Evolutionary conservation across 2,888 invertebrate species (phyloP).

Genomic region (Antheraea assamensis): DNA sequence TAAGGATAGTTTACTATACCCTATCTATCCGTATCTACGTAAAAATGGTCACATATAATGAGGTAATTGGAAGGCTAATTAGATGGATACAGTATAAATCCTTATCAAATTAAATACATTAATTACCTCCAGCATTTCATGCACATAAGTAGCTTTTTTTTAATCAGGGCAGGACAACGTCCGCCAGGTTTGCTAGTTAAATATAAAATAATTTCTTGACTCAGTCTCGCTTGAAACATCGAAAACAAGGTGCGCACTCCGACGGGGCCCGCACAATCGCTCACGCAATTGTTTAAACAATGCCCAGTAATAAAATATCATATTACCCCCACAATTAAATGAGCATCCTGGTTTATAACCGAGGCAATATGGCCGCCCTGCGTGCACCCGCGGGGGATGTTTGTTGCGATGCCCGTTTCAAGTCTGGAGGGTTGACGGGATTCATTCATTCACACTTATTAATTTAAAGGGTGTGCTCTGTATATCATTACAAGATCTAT

Average conservation of each 20-base stretch:
- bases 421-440: constrained; percentile 2
- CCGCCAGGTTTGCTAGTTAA: too few relatives aligned
- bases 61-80: too few relatives aligned
- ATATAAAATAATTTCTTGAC: constrained; percentile 23
- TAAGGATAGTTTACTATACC: too few relatives aligned
- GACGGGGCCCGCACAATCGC: constrained; percentile 65
- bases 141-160: too few relatives aligned
- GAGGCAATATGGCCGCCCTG: constrained; percentile 49
- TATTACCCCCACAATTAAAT: constrained; percentile 66
- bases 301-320: constrained; percentile 75
- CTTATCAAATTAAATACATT: too few relatives aligned
- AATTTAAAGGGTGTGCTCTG: constrained; percentile 8
- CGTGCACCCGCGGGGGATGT: constrained; percentile 12
- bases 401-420: constrained; percentile 17
- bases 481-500: constrained; percentile 6
- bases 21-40: too few relatives aligned
- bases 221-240: constrained; percentile 38
- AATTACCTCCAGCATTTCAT: too few relatives aligned
- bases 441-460: constrained; percentile 6
- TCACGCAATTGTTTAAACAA: constrained; percentile 82
- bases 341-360: constrained; percentile 58
- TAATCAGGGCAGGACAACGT: too few relatives aligned
- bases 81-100: too few relatives aligned
- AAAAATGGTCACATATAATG: too few relatives aligned
- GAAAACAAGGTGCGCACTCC: constrained; percentile 63